phyloP scores from a whole-genome alignment of 2,888 invertebrate species.

The Amphipyra tragopoginis region DNA sequence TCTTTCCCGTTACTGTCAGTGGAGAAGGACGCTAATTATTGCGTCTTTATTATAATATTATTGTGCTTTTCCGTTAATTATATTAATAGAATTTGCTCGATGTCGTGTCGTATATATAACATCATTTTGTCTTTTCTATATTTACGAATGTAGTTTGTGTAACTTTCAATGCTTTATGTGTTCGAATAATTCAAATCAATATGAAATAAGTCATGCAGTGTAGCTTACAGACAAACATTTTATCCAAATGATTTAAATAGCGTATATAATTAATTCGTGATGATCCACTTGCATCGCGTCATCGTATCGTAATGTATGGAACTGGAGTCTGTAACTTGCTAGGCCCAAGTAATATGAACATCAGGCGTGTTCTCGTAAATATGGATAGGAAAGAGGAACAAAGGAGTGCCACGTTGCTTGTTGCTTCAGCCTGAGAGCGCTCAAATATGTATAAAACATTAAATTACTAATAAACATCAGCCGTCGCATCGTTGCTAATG shows the following conservation, averaged over 20 bases:
- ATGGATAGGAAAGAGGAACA: neutral
- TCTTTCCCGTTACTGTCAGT: conserved; percentile 85
- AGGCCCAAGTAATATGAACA: conserved; percentile 20
- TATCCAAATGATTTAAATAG: conserved; percentile 66
- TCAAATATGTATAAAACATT: conserved; percentile 6
- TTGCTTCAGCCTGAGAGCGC: too few relatives aligned
- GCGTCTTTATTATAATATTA: conserved; percentile 65
- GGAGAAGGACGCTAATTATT: conserved; percentile 61
- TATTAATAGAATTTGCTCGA: conserved; percentile 63
- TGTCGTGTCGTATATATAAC: conserved; percentile 68
- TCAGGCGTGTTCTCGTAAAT: conserved; percentile 28
- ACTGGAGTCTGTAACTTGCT: conserved; percentile 47
- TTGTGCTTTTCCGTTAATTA: conserved; percentile 65
- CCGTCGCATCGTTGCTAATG: conserved; percentile 4
- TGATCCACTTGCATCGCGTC: conserved; percentile 58
- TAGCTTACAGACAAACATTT: conserved; percentile 70
- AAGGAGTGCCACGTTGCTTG: conserved; percentile 24
- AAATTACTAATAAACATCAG: conserved; percentile 3
- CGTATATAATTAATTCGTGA: conserved; percentile 61
- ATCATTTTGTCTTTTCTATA: conserved; percentile 49
- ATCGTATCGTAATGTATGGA: conserved; percentile 53
- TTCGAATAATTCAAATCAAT: conserved; percentile 60
- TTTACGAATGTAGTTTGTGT: conserved; percentile 56
- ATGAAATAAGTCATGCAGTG: conserved; percentile 63
- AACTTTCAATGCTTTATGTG: conserved; percentile 55